phyloP scores from a whole-genome alignment of 2,888 invertebrate genomes.

The Tillus elongatus region DNA sequence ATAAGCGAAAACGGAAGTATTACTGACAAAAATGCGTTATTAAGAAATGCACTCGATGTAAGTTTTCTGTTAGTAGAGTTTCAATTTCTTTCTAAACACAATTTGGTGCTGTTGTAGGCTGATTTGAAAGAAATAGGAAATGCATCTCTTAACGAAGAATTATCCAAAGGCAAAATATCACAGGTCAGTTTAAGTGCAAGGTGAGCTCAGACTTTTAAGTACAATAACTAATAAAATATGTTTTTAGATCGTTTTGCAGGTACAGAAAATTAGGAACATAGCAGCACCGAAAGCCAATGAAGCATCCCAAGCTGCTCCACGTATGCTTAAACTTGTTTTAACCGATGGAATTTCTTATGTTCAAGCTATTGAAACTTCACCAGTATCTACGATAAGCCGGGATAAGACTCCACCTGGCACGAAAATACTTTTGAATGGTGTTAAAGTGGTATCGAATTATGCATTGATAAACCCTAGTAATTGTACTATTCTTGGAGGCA shows the following conservation, averaged over 20 bases:
- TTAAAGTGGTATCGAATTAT: conserved; percentile 53
- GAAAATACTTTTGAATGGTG: conserved; percentile 60
- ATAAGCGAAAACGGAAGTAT: conserved; percentile 56
- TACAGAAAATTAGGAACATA: conserved; percentile 80
- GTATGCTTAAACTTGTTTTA: conserved; percentile 73
- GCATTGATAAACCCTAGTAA: conserved; percentile 60
- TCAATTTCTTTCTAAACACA: conserved; percentile 12
- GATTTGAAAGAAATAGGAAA: conserved; percentile 79
- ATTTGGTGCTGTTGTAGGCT: conserved; percentile 44
- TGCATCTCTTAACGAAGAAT: conserved; percentile 59
- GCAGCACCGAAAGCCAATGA: conserved; percentile 87
- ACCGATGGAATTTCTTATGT: conserved; percentile 76
- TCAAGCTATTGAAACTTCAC: conserved; percentile 69
- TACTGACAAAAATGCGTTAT: conserved; percentile 53
- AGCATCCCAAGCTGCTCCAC: conserved; percentile 70
- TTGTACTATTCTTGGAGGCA: conserved; percentile 72
- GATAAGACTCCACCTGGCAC: conserved; percentile 81
- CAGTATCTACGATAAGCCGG: conserved; percentile 59
- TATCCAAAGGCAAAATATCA: conserved; percentile 49
- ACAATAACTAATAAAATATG: conserved; percentile 18
- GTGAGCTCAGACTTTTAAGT: conserved; percentile 23
- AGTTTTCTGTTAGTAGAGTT: too few relatives aligned
- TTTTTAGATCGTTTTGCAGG: conserved; percentile 65
- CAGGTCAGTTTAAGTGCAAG: conserved; percentile 41
- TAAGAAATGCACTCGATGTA: conserved; percentile 62